phyloP scores from a whole-genome alignment of 2,113 vertebrate genomes.

The Chascanopsetta lugubris region DNA sequence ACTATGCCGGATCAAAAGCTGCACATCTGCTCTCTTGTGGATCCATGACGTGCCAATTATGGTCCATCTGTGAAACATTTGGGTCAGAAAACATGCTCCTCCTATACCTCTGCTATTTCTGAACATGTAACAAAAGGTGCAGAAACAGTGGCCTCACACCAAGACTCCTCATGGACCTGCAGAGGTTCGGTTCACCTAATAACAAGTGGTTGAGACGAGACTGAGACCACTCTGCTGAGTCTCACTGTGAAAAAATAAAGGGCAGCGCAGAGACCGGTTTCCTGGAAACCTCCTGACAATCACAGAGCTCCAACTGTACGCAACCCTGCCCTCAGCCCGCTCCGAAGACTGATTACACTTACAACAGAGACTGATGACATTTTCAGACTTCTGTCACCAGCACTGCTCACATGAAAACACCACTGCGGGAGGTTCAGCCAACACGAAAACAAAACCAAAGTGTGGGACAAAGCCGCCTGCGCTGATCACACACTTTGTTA shows the following conservation, averaged over 20 bases:
- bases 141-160: slow-evolving; percentile 36
- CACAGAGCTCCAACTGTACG: slow-evolving; percentile 33
- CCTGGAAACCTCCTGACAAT: slow-evolving; percentile 53
- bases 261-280: slow-evolving; percentile 26
- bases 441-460: neutral
- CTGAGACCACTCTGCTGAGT: slow-evolving; percentile 34
- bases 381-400: slow-evolving; percentile 24
- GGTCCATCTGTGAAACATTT: slow-evolving; percentile 59
- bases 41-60: slow-evolving; percentile 3
- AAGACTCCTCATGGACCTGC: slow-evolving; percentile 22
- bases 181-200: slow-evolving; percentile 47
- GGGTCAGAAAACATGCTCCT: slow-evolving; percentile 18
- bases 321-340: slow-evolving; percentile 14
- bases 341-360: slow-evolving; percentile 31
- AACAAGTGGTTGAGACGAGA: slow-evolving; percentile 56
- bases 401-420: slow-evolving; percentile 5
- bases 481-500: too few relatives aligned
- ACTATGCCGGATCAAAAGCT: slow-evolving; percentile 13
- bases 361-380: slow-evolving; percentile 24
- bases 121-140: slow-evolving; percentile 30
- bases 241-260: slow-evolving; percentile 4
- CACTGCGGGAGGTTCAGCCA: neutral
- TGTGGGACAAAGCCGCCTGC: neutral
- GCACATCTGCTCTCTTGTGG: slow-evolving; percentile 5
- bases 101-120: slow-evolving; percentile 19